Evolutionary conservation across 2,888 invertebrate genomes (phyloP).

Genomic region (Ischnura elegans): DNA sequence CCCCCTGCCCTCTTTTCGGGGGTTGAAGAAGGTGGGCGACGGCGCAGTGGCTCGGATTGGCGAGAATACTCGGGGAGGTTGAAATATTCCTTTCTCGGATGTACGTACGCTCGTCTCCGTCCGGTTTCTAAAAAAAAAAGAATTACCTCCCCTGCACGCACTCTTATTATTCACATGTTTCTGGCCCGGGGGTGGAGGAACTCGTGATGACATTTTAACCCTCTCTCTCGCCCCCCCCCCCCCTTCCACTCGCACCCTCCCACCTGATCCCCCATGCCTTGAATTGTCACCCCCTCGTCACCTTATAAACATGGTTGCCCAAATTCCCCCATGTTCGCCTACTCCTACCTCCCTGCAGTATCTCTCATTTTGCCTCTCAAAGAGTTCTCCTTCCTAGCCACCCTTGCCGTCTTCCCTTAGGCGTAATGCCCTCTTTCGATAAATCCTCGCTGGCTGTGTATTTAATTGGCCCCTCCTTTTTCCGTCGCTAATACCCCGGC

Average conservation of each 20-base stretch:
- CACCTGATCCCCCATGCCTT: too few relatives aligned
- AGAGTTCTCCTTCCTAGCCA: not conserved
- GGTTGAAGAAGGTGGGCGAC: slow-evolving; percentile 75
- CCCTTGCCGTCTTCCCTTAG: not conserved
- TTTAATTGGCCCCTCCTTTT: slow-evolving; percentile 59
- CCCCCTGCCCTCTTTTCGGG: slow-evolving; percentile 66
- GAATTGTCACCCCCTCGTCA: too few relatives aligned
- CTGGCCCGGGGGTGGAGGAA: slow-evolving; percentile 8
- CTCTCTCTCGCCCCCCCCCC: not conserved
- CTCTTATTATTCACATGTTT: slow-evolving; percentile 23
- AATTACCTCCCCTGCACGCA: not conserved
- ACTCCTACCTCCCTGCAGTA: not conserved
- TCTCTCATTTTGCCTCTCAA: not conserved
- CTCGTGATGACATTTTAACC: slow-evolving; percentile 44
- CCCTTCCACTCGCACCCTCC: not conserved
- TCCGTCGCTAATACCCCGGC: slow-evolving; percentile 3
- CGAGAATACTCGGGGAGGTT: slow-evolving; percentile 21
- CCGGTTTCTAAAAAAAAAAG: slow-evolving; percentile 37
- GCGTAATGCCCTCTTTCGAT: not conserved
- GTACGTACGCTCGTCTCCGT: not conserved
- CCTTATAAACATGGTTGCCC: too few relatives aligned
- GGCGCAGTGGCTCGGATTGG: slow-evolving; percentile 75
- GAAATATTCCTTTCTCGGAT: slow-evolving; percentile 71
- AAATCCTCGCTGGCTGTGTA: slow-evolving; percentile 47
- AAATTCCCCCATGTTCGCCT: not conserved